Base-by-base conservation (phyloP, 2,113 vertebrate genomes). In the Picathartes gymnocephalus region DNA sequence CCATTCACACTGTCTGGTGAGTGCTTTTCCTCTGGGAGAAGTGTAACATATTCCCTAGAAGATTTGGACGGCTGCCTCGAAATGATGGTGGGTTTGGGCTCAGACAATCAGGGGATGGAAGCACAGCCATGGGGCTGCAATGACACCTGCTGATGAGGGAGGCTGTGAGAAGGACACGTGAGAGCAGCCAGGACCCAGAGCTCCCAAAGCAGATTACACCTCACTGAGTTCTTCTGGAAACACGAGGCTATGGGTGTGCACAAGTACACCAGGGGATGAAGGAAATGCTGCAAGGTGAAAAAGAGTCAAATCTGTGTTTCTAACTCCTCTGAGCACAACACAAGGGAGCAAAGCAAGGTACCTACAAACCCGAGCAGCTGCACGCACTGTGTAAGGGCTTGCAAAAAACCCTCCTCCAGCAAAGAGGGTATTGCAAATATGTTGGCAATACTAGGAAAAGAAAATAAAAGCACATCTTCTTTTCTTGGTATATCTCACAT, bases 111-210 rank as follows among this genome's bases (percentile, higher is more conserved):
- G 68, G 62, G 45, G 71, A 50, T 0, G 74, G 27, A 39, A 70
- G 71, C 37, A 9, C 1, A 80, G 68, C 24, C 58, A 14, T 3
- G 56, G 85, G 77, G 73, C 20, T 71, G 81, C 65, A 85, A 87
- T 68, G 95, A 81, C 64, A 89, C 47, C 86, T 86, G 68, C 89
- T 70, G 72, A 64, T 58, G 64, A 50, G 71, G 60, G 69, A 24
- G 27, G 30, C 86, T 79, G 3, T 1, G 20, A 30, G 2, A 50
- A 30, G 79, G 56, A 71, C 13, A 6, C 0, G 1, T 15, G 50
- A 33, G 10, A 80, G 39, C n/a, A 16, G 50, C 8, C 27, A 51
- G 42, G 70, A 60, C 5, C 33, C 19, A 33, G 31, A 57, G 42
- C 0, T 48, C 60, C 45, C 21, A 51, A 30, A 54, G 69, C 57